phyloP scores from a whole-genome alignment of 2,113 vertebrate species.

The Ariopsis seemanni region DNA sequence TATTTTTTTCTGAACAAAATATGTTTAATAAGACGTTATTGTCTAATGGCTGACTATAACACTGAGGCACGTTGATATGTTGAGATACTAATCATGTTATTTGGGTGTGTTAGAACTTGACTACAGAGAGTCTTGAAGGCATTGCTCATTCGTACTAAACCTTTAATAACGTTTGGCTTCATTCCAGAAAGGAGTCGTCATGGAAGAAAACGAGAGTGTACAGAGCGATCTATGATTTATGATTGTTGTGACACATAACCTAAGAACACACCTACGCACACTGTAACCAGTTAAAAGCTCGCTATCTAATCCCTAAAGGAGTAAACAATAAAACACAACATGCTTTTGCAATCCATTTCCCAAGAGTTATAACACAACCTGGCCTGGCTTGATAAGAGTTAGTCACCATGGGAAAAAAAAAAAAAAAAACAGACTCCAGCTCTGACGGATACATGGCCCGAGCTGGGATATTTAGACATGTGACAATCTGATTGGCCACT shows the following conservation, averaged over 20 bases:
- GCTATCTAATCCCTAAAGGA: slow-evolving; percentile 17
- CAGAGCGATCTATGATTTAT: slow-evolving; percentile 25
- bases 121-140: slow-evolving; percentile 22
- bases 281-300: slow-evolving; percentile 31
- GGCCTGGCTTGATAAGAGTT: slow-evolving; percentile 25
- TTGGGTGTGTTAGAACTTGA: slow-evolving; percentile 36
- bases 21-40: background rate
- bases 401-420: slow-evolving; percentile 10
- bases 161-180: slow-evolving; percentile 36
- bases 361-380: slow-evolving; percentile 37
- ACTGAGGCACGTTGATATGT: background rate
- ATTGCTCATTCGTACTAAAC: slow-evolving; percentile 32
- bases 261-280: slow-evolving; percentile 23
- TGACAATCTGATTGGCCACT: slow-evolving; percentile 18
- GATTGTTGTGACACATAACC: slow-evolving; percentile 43
- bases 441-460: slow-evolving; percentile 22
- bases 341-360: slow-evolving; percentile 37
- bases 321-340: slow-evolving; percentile 37
- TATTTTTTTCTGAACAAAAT: background rate
- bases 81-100: slow-evolving; percentile 25
- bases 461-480: slow-evolving; percentile 20
- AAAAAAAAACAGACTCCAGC: background rate
- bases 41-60: slow-evolving; percentile 12
- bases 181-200: slow-evolving; percentile 32
- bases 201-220: slow-evolving; percentile 34